These are phyloP conservation scores for Cyrtonyx montezumae DNA, from an alignment of 2,113 vertebrate species.

Conservation along the genomic window DNA sequence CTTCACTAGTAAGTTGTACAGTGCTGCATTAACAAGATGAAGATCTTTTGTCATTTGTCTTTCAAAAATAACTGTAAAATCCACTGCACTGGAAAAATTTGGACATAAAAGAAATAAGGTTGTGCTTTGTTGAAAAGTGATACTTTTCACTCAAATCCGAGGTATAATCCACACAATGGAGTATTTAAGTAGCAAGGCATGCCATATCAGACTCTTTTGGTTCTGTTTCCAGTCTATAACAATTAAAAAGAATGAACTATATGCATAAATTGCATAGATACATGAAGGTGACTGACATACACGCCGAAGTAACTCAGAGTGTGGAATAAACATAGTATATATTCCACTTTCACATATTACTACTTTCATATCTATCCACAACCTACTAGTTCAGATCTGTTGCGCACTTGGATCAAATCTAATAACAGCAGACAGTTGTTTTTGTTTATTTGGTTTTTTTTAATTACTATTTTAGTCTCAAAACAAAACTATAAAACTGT, in stretches of 20 bases:
- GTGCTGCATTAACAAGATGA: background rate
- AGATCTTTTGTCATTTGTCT: background rate
- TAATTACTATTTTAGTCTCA: background rate
- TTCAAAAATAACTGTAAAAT: conserved; percentile 28
- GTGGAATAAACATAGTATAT: background rate
- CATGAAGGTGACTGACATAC: background rate
- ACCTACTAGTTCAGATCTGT: background rate
- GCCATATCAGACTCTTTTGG: background rate
- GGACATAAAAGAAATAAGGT: conserved; percentile 10
- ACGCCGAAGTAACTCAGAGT: background rate
- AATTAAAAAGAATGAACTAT: background rate
- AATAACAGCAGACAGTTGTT: conserved; percentile 1
- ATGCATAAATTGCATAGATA: background rate
- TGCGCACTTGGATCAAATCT: conserved; percentile 52
- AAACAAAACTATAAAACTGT: background rate
- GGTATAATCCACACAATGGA: background rate
- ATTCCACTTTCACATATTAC: background rate
- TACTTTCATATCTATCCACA: background rate
- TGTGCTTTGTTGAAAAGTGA: background rate
- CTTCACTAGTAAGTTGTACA: background rate
- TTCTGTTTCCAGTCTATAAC: background rate
- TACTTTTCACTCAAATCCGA: background rate
- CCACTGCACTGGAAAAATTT: background rate
- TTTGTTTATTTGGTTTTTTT: background rate
- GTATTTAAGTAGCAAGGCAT: background rate